These are phyloP conservation scores for Valencia hispanica DNA, from an alignment of 2,797 vertebrate species.

Conservation along the genomic window DNA sequence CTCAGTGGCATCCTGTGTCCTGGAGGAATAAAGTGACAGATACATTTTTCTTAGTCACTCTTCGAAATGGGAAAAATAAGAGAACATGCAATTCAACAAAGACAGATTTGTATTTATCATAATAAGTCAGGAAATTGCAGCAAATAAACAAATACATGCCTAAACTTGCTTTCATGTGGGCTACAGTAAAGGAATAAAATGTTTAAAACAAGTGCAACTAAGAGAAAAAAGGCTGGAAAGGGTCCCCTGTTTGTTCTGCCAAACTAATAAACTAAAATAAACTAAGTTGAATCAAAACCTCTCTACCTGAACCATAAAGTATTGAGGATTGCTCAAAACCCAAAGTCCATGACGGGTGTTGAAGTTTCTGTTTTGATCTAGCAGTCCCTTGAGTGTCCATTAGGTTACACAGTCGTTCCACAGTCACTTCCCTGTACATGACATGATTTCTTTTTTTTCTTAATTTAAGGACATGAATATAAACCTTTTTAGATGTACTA, in stretches of 20 bases:
- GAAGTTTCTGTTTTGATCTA: constrained; percentile 18
- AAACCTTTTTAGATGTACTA: neutral
- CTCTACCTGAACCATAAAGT: neutral
- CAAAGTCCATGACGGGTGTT: neutral
- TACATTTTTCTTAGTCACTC: too few species aligned
- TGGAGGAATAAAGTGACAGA: neutral
- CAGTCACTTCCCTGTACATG: constrained; percentile 1
- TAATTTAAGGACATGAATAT: neutral
- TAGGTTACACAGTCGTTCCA: constrained; percentile 56
- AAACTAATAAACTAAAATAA: neutral
- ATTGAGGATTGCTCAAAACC: constrained; percentile 5
- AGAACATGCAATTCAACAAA: neutral
- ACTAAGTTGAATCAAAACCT: neutral
- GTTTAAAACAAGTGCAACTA: too few species aligned
- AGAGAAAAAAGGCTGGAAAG: too few species aligned
- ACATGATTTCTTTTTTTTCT: neutral
- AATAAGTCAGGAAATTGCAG: neutral
- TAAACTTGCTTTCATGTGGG: too few species aligned
- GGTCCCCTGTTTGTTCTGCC: too few species aligned
- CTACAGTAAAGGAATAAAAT: too few species aligned
- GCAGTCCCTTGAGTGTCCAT: constrained; percentile 55
- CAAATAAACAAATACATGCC: too few species aligned
- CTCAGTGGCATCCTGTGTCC: neutral
- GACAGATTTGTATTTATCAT: neutral
- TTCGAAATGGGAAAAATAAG: too few species aligned